These are phyloP conservation scores for Psittacula cyanocephala DNA, from an alignment of 2,113 vertebrate genomes.

Conservation along the genomic window DNA sequence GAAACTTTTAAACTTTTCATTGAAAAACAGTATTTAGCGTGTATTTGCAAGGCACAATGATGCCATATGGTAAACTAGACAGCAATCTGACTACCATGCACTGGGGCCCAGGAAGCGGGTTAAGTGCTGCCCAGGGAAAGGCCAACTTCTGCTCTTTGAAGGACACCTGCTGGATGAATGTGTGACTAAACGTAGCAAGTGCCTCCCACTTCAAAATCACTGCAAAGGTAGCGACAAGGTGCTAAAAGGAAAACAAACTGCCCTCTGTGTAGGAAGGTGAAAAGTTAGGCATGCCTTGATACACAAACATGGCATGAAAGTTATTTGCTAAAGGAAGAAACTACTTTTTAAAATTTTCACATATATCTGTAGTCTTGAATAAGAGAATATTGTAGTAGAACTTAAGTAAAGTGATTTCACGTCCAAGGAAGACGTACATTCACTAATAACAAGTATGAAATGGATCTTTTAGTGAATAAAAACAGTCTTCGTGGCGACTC, in stretches of 20 bases:
- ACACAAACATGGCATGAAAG: too few species aligned
- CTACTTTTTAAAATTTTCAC: accelerated
- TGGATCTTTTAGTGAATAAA: neutral
- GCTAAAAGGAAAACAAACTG: neutral
- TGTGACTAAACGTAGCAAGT: neutral
- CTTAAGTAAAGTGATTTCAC: neutral
- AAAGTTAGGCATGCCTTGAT: accelerated
- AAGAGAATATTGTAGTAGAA: neutral
- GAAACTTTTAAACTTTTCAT: neutral
- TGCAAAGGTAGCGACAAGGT: too few species aligned
- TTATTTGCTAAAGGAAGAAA: neutral
- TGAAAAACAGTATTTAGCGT: neutral
- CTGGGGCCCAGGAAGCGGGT: neutral
- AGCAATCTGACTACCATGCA: neutral
- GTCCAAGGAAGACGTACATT: neutral
- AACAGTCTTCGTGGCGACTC: neutral
- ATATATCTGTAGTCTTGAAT: neutral
- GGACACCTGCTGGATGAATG: neutral
- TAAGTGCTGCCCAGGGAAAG: neutral
- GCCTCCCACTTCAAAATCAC: neutral
- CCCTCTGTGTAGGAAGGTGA: accelerated
- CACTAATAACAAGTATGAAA: neutral
- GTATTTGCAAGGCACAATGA: neutral
- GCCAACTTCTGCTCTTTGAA: neutral
- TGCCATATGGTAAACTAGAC: neutral